Conservation (phyloP, 2,797 vertebrate genomes). For the Ctenopoma kingsleyae region DNA sequence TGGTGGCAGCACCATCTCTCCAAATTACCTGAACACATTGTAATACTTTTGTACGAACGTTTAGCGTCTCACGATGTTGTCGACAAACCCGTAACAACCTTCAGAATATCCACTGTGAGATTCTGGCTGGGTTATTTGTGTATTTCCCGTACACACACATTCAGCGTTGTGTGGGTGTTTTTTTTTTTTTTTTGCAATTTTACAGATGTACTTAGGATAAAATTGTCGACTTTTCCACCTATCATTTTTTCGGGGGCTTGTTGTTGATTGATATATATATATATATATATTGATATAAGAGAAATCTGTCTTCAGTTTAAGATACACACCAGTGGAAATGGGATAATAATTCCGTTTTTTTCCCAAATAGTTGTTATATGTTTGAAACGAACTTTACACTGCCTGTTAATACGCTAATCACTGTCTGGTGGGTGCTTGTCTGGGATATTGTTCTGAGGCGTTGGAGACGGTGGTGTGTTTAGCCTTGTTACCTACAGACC, state of each 20-base stretch:
- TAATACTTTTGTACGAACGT: conserved; percentile 18
- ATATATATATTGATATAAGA: neutral
- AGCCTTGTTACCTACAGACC: conserved; percentile 52
- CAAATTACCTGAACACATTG: conserved; percentile 42
- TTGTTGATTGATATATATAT: too few species aligned
- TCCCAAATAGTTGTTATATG: neutral
- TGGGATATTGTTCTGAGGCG: conserved; percentile 58
- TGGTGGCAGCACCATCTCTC: conserved; percentile 41
- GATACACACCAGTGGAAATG: conserved; percentile 9
- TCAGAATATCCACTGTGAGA: conserved; percentile 37
- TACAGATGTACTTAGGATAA: neutral
- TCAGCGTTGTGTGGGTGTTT: conserved; percentile 6
- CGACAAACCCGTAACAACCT: conserved; percentile 41
- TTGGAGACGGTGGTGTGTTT: conserved; percentile 49
- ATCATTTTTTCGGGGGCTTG: neutral
- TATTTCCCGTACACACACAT: conserved; percentile 9
- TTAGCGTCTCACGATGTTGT: conserved; percentile 11
- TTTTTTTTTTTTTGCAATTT: neutral
- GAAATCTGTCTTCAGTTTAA: conserved; percentile 24
- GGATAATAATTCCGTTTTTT: conserved; percentile 5
- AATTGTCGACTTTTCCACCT: conserved; percentile 5
- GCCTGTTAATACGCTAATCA: conserved; percentile 17
- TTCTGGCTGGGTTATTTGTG: conserved; percentile 37
- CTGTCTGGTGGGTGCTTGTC: conserved; percentile 55
- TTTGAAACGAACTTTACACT: conserved; percentile 39